Percentiles rank a stretch among this genome's conserved stretches.
Evolutionary conservation across 1,140 invertebrate species (phyloP).

Genomic region (Grapholita molesta): DNA sequence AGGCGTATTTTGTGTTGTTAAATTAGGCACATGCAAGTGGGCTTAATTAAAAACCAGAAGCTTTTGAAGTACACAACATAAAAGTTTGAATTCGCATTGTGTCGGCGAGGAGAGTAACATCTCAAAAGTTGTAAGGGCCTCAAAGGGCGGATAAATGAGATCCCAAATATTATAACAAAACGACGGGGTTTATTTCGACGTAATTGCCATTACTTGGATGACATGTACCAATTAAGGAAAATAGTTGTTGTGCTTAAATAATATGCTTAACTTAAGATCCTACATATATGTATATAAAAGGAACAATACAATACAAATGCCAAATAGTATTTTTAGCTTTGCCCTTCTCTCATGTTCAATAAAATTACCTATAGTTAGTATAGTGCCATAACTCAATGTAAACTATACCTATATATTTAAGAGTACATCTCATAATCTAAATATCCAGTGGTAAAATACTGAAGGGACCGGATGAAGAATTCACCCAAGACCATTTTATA

Average conservation of each 20-base stretch:
- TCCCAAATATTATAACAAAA: not conserved
- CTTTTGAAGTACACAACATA: not conserved
- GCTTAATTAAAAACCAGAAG: constrained; percentile 2
- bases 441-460: too few species aligned
- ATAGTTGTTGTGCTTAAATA: not conserved
- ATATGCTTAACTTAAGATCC: too few species aligned
- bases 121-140: not conserved
- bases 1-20: not conserved
- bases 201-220: not conserved
- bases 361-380: too few species aligned
- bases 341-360: too few species aligned
- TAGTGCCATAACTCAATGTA: too few species aligned
- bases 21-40: not conserved
- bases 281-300: too few species aligned
- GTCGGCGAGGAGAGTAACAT: not conserved
- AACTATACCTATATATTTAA: too few species aligned
- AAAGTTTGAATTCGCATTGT: not conserved
- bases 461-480: too few species aligned
- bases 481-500: too few species aligned
- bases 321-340: too few species aligned
- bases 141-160: not conserved
- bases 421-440: too few species aligned
- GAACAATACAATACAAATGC: too few species aligned
- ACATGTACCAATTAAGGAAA: not conserved
- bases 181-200: not conserved